Conservation (phyloP, 2,797 vertebrate species). For the Holocentrus rufus region DNA sequence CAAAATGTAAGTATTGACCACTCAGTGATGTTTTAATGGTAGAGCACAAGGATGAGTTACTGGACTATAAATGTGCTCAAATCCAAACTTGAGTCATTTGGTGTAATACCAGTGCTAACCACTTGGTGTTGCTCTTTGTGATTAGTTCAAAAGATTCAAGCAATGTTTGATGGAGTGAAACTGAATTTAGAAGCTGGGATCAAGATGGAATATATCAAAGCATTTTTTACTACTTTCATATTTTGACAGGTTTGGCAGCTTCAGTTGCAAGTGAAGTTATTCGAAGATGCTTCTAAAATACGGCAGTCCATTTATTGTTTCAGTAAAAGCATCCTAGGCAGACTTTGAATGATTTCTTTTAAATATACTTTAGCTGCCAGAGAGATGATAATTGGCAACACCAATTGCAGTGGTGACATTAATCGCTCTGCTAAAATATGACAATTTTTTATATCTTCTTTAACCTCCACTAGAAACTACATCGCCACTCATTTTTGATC, state of each 20-base stretch:
- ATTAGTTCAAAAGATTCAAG: neutral
- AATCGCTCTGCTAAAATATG: neutral
- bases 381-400: neutral
- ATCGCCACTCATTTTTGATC: too few species aligned
- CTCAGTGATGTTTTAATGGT: too few species aligned
- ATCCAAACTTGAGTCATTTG: neutral
- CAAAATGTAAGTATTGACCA: too few species aligned
- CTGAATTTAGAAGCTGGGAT: too few species aligned
- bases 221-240: too few species aligned
- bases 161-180: neutral
- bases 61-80: neutral
- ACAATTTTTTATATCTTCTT: too few species aligned
- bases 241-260: neutral
- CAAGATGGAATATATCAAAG: too few species aligned
- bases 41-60: too few species aligned
- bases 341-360: neutral
- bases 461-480: too few species aligned
- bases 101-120: constrained; percentile 8
- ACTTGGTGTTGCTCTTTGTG: constrained; percentile 48
- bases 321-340: neutral
- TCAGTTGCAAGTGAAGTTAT: neutral
- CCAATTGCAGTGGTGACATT: neutral
- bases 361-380: too few species aligned
- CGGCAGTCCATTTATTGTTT: neutral
- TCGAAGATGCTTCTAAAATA: neutral